Percentiles rank a stretch among this genome's conserved stretches.
These are phyloP conservation scores for Lutjanus argentimaculatus DNA, from an alignment of 2,797 vertebrate genomes.

Conservation along the genomic window DNA sequence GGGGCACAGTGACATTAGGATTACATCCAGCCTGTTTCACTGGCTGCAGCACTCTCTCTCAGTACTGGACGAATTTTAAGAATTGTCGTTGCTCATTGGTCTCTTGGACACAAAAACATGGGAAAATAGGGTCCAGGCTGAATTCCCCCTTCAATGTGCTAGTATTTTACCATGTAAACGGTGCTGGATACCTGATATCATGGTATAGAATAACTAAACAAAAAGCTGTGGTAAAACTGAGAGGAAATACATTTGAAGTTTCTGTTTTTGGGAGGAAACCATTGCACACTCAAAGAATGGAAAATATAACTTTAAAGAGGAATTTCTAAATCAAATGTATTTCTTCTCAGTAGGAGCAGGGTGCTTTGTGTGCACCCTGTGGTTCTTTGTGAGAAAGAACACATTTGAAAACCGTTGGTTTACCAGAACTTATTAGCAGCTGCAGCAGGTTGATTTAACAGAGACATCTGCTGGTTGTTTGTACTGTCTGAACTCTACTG, in stretches of 20 bases:
- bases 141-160: slow-evolving; percentile 4
- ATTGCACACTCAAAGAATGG: background rate
- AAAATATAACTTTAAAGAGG: slow-evolving; percentile 4
- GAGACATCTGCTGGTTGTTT: slow-evolving; percentile 74
- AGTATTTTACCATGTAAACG: slow-evolving; percentile 19
- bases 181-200: slow-evolving; percentile 55
- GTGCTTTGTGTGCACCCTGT: background rate
- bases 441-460: slow-evolving; percentile 48
- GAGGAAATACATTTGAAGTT: slow-evolving; percentile 17
- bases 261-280: background rate
- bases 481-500: slow-evolving; percentile 21
- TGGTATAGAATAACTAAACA: slow-evolving; percentile 14
- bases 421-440: slow-evolving; percentile 16
- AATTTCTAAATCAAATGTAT: slow-evolving; percentile 6
- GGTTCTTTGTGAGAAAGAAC: slow-evolving; percentile 5
- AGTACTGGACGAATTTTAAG: too few relatives aligned
- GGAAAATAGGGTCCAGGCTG: background rate
- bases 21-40: too few relatives aligned
- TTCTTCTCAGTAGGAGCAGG: slow-evolving; percentile 2
- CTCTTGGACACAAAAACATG: too few relatives aligned
- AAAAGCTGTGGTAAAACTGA: slow-evolving; percentile 20
- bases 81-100: too few relatives aligned
- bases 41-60: too few relatives aligned
- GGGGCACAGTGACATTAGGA: too few relatives aligned
- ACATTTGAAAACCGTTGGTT: slow-evolving; percentile 8